These are phyloP conservation scores for Onychomys arenicola DNA, from an alignment of 2,797 vertebrate species.

Conservation along the genomic window DNA sequence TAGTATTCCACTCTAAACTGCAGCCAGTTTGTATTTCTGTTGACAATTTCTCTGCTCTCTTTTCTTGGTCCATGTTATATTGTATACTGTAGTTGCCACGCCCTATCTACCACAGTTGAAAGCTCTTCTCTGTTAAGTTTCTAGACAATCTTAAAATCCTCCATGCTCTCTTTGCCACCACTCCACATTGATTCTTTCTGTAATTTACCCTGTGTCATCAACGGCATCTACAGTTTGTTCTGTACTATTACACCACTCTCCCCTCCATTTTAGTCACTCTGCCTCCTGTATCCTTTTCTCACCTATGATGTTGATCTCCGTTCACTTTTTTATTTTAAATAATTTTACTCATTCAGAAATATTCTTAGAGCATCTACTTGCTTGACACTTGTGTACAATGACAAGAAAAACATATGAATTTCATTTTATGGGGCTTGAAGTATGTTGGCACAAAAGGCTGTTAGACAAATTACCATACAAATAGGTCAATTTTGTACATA, in stretches of 20 bases:
- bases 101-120: background rate
- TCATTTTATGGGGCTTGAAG: background rate
- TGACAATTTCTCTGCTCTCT: background rate
- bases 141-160: constrained; percentile 5
- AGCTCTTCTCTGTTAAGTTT: constrained; percentile 1
- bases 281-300: background rate
- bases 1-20: background rate
- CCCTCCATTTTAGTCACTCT: background rate
- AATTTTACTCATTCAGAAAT: constrained; percentile 11
- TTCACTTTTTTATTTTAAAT: background rate
- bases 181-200: background rate
- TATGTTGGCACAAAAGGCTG: background rate
- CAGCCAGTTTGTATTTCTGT: background rate
- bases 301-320: background rate
- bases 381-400: background rate
- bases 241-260: background rate
- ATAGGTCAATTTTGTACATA: background rate
- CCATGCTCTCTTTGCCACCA: background rate
- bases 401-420: background rate
- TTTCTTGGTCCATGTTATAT: background rate
- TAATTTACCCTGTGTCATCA: background rate
- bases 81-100: background rate
- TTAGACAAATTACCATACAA: background rate
- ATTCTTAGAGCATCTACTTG: background rate
- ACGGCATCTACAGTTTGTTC: background rate